These are phyloP conservation scores for Cairina moschata DNA, from an alignment of 2,113 vertebrate genomes.

Conservation along the genomic window DNA sequence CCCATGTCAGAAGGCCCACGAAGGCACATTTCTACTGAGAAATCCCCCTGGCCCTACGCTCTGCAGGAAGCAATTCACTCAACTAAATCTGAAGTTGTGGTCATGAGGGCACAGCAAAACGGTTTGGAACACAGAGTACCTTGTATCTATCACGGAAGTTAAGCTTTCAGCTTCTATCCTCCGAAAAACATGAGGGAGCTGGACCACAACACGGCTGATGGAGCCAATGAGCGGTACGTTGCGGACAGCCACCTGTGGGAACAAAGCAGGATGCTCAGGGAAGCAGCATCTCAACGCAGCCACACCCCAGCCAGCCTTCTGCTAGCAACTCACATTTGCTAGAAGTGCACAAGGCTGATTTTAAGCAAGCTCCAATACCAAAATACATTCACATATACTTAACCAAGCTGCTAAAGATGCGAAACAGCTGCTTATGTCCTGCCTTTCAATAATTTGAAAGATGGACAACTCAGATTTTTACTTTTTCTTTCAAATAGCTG, in stretches of 20 bases:
- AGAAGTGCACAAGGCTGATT: neutral
- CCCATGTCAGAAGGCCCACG: neutral
- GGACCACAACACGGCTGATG: conserved; percentile 91
- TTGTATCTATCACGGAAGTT: conserved; percentile 76
- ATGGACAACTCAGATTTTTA: neutral
- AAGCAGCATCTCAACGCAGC: neutral
- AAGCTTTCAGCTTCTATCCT: conserved; percentile 83
- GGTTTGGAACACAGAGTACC: conserved; percentile 72
- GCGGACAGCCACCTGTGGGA: conserved; percentile 82
- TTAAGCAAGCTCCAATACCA: neutral
- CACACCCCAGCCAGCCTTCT: neutral
- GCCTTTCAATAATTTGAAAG: neutral
- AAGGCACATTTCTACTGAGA: neutral
- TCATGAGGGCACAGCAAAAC: neutral
- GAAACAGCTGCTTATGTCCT: neutral
- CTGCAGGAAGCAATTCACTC: neutral
- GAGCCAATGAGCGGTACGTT: conserved; percentile 84
- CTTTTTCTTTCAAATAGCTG: neutral
- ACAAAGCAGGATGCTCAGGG: neutral
- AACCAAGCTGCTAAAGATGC: neutral
- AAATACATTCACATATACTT: neutral
- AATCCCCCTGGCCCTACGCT: neutral
- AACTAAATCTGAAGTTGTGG: neutral
- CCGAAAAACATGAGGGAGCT: conserved; percentile 95
- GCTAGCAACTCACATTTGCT: neutral